Evolutionary conservation across 2,888 invertebrate genomes (phyloP), one percentile per base, ranked within the genome.

Genomic region (Melieria crassipennis): DNA sequence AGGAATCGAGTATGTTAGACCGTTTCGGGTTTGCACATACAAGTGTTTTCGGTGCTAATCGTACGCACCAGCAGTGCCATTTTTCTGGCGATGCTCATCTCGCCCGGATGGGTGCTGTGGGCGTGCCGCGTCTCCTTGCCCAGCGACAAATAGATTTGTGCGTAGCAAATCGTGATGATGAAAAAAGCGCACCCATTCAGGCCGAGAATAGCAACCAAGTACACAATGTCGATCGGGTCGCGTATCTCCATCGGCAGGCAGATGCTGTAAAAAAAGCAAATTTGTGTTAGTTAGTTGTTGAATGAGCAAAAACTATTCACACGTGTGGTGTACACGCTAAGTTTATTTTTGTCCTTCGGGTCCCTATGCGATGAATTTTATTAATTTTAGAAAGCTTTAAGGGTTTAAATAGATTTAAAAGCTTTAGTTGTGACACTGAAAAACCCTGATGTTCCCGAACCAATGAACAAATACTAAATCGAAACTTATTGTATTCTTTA

Each of bases 231-330:
- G 3, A 89, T 89, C 0, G 90, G 82, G 71, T 91, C 90, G 65
- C 91, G 89, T 42, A 92, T 92, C 82, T 94, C 94, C 89, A 97
- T 94, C 0, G 97, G 97, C 77, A 97, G 88, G 82, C 97, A 97
- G 71, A 97, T 96, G 79, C 93, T 93, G 83, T 55, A 86, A 86
- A 70, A 75, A 66, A 76, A 65, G 16, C 6, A 16, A 47, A 30
- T 3, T 0, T 16, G 48, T 16, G 11, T 58, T 11, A 30, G 45
- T 11, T 52, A 56, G 2, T 13, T 63, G 13, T 7, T 57, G 6
- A 57, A 57, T 0, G 16, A 11, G 16, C 1, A 16, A 13, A 13
- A 58, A 58, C 43, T 5, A 58, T 58, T 30, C 10, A 30, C 30
- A 5, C 55, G 10, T 58, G 30, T 58, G 16, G 16, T 16, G 16